phyloP scores from a whole-genome alignment of 2,888 invertebrate species.

The Calameuta filiformis region DNA sequence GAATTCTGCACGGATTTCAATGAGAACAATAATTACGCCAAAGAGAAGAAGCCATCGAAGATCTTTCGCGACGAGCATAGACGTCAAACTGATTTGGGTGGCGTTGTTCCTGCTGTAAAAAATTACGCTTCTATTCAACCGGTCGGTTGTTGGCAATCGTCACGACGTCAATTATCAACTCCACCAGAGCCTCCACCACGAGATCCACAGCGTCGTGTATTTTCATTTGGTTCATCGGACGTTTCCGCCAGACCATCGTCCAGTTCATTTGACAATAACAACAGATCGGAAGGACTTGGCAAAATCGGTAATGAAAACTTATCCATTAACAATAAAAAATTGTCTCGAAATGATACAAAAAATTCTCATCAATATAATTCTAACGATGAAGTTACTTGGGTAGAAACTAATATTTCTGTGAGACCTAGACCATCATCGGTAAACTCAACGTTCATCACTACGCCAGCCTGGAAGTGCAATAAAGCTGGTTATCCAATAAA shows the following conservation, averaged over 20 bases:
- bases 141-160: neutral
- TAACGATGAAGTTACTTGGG: conserved; percentile 19
- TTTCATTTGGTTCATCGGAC: conserved; percentile 23
- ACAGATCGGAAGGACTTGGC: neutral
- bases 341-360: neutral
- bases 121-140: neutral
- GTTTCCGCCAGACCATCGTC: neutral
- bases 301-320: neutral
- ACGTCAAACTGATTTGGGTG: neutral
- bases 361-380: conserved; percentile 20
- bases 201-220: conserved; percentile 72
- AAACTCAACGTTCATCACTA: neutral
- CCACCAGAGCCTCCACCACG: conserved; percentile 86
- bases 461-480: neutral
- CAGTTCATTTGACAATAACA: neutral
- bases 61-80: neutral
- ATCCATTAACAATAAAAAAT: neutral
- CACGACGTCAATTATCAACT: conserved; percentile 36
- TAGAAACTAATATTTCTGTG: neutral
- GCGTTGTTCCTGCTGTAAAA: neutral
- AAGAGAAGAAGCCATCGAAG: neutral
- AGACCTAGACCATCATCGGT: neutral
- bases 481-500: neutral
- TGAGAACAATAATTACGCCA: conserved; percentile 2
- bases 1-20: neutral